phyloP scores from a whole-genome alignment of 2,113 vertebrate genomes.

The Trochalopteron elliotii region DNA sequence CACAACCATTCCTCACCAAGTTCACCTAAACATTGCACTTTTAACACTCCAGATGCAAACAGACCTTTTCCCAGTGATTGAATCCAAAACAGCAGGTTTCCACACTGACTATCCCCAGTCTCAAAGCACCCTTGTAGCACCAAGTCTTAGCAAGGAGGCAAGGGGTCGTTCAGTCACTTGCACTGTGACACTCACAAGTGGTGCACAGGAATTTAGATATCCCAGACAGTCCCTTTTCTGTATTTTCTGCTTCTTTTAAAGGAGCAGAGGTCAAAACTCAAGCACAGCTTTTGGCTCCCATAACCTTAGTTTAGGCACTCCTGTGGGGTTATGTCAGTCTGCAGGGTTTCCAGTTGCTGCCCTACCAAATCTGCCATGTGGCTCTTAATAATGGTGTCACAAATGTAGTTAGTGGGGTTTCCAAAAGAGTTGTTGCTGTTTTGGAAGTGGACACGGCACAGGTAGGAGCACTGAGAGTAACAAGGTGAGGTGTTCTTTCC shows the following conservation, averaged over 20 bases:
- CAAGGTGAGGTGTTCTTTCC: background rate
- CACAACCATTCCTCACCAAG: background rate
- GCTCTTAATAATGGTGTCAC: background rate
- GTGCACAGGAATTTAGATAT: background rate
- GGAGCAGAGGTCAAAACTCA: background rate
- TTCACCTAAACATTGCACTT: background rate
- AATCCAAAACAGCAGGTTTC: background rate
- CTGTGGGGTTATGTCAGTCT: background rate
- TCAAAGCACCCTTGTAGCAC: background rate
- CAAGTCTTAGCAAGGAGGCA: background rate
- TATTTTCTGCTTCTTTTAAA: background rate
- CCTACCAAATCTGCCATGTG: fast-evolving
- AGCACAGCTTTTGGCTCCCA: background rate
- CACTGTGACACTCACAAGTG: background rate
- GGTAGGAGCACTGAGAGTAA: background rate
- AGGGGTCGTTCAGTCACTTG: background rate
- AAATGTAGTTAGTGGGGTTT: background rate
- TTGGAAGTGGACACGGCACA: background rate
- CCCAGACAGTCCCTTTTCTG: background rate
- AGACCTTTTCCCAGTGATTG: background rate
- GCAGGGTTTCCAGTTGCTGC: background rate
- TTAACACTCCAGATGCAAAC: background rate
- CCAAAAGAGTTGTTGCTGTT: background rate
- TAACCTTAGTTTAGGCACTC: background rate
- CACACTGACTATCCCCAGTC: background rate